phyloP scores from a whole-genome alignment of 35 echinoderm and acorn worm genomes.

The Stichopus chloronotus region DNA sequence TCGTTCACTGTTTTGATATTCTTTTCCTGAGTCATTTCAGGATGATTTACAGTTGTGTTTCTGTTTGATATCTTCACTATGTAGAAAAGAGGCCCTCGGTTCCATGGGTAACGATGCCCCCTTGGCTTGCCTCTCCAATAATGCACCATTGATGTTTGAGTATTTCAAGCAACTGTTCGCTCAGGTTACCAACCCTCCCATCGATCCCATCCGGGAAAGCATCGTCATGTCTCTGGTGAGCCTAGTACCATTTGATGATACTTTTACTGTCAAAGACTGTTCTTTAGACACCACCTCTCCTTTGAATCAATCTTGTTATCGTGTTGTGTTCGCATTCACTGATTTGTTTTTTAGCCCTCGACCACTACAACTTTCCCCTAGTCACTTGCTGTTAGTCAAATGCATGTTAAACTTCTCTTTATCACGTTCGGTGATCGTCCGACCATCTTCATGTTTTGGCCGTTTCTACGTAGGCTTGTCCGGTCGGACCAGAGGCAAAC shows the following conservation, averaged over 20 bases:
- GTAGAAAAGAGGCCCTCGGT: slow-evolving; percentile 93
- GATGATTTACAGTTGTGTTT: too few species aligned
- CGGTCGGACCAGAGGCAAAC: slow-evolving; percentile 94
- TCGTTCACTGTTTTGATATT: too few species aligned
- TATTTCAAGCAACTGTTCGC: slow-evolving; percentile 99
- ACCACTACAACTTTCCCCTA: too few species aligned
- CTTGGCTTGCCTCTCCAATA: slow-evolving; percentile 86
- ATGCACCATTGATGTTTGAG: slow-evolving; percentile 91
- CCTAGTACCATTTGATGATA: not conserved
- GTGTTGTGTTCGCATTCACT: too few species aligned
- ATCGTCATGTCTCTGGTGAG: slow-evolving; percentile 99
- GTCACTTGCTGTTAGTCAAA: too few species aligned
- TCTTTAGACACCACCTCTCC: not conserved
- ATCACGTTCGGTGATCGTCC: too few species aligned
- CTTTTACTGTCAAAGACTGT: not conserved
- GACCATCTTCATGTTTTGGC: too few species aligned
- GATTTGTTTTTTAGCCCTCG: not conserved
- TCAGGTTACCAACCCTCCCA: slow-evolving; percentile 98
- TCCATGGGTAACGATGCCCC: slow-evolving; percentile 98
- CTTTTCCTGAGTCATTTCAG: too few species aligned
- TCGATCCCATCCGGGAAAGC: slow-evolving; percentile 91
- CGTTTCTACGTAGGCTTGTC: slow-evolving; percentile 66
- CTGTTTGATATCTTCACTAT: not conserved
- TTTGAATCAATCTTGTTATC: too few species aligned
- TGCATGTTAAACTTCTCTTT: too few species aligned